Conservation (phyloP, 2,888 invertebrate species). For the Diadegma fenestrale region DNA sequence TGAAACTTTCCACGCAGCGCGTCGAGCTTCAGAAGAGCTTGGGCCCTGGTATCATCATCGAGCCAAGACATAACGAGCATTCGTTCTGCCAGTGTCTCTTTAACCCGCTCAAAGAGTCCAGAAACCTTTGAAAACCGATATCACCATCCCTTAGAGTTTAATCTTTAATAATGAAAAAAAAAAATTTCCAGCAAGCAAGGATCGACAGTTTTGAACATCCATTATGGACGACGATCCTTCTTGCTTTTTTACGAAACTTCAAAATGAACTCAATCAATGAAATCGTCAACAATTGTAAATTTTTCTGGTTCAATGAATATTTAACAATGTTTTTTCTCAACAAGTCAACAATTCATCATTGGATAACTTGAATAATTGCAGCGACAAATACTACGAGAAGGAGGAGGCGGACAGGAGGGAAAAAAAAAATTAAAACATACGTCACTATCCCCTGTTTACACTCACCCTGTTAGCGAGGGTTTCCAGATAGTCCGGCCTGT, state of each 20-base stretch:
- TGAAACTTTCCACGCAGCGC: slow-evolving; percentile 84
- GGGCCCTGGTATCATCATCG: slow-evolving; percentile 84
- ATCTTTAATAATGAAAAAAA: background rate
- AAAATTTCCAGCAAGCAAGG: slow-evolving; percentile 8
- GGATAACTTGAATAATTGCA: slow-evolving; percentile 17
- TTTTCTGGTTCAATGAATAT: background rate
- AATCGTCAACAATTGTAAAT: background rate
- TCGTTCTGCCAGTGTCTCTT: slow-evolving; percentile 83
- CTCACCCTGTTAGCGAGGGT: slow-evolving; percentile 83
- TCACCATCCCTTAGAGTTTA: slow-evolving; percentile 14
- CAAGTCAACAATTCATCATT: background rate
- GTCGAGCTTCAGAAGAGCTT: slow-evolving; percentile 84
- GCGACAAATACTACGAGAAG: slow-evolving; percentile 8
- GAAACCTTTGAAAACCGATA: slow-evolving; percentile 75
- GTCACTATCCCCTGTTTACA: slow-evolving; percentile 2
- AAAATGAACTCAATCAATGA: too few relatives aligned
- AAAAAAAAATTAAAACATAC: slow-evolving; percentile 21
- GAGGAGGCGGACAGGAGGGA: background rate
- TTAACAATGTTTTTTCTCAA: background rate
- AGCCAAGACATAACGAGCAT: slow-evolving; percentile 84
- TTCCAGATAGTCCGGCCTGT: slow-evolving; percentile 83
- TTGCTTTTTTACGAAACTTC: background rate
- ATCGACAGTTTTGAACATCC: background rate
- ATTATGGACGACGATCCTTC: background rate
- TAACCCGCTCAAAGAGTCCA: slow-evolving; percentile 84